These are phyloP conservation scores for Perca flavescens DNA, from an alignment of 2,113 vertebrate genomes.

Conservation along the genomic window DNA sequence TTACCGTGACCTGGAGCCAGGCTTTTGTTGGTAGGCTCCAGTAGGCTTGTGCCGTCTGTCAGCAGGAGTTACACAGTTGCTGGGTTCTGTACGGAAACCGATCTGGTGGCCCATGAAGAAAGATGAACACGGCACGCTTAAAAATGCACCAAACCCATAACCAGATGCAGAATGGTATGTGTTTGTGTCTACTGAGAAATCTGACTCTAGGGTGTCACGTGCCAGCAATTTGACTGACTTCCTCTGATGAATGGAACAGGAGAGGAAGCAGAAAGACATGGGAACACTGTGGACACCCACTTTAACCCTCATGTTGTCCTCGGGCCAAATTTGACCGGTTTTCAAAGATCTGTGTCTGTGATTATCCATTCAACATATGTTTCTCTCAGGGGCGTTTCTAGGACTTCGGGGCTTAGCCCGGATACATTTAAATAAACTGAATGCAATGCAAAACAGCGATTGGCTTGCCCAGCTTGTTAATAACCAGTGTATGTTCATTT, in stretches of 20 bases:
- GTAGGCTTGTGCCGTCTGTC: constrained; percentile 9
- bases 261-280: constrained; percentile 18
- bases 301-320: too few species aligned
- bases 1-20: constrained; percentile 7
- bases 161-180: background rate
- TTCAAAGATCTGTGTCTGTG: too few species aligned
- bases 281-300: background rate
- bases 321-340: too few species aligned
- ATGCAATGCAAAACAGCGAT: too few species aligned
- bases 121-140: background rate
- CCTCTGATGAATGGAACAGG: constrained; percentile 5
- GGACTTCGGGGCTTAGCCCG: too few species aligned
- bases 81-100: background rate
- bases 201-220: constrained; percentile 43
- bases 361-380: too few species aligned
- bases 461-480: too few species aligned
- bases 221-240: constrained; percentile 28
- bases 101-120: background rate
- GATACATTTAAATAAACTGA: too few species aligned
- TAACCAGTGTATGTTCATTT: too few species aligned
- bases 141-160: constrained; percentile 12
- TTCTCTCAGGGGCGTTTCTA: too few species aligned
- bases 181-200: constrained; percentile 40
- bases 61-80: background rate
- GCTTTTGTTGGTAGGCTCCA: constrained; percentile 21